Evolutionary conservation across 2,113 vertebrate genomes (phyloP).

Genomic region (Saccopteryx bilineata): DNA sequence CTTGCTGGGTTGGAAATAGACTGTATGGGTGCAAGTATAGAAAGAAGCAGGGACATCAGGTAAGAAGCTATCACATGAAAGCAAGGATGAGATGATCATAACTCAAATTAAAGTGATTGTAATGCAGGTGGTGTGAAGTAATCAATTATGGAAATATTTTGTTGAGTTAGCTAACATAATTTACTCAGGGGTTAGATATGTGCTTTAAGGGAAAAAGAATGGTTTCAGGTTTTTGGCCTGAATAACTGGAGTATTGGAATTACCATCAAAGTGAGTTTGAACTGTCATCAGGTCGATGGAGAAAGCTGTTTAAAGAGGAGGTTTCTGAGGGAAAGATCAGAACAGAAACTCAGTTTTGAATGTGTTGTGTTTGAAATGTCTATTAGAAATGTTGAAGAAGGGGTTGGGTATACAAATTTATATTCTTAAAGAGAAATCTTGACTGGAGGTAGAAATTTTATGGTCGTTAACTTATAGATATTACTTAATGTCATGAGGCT

Average conservation of each 20-base stretch:
- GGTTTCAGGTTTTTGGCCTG: not conserved
- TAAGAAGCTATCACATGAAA: not conserved
- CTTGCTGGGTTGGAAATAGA: slow-evolving; percentile 17
- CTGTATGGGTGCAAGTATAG: not conserved
- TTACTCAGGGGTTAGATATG: slow-evolving; percentile 13
- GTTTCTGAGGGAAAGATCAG: not conserved
- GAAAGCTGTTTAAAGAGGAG: not conserved
- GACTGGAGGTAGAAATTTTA: slow-evolving; percentile 35
- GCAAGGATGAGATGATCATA: slow-evolving; percentile 25
- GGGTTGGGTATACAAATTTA: not conserved
- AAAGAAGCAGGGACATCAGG: not conserved
- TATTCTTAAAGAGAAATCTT: slow-evolving; percentile 3
- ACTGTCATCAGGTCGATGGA: not conserved
- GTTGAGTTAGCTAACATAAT: not conserved
- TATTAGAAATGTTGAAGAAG: slow-evolving; percentile 40
- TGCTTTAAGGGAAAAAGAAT: not conserved
- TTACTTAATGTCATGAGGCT: not conserved
- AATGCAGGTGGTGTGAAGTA: not conserved
- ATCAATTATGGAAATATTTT: slow-evolving; percentile 23
- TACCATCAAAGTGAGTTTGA: slow-evolving; percentile 22
- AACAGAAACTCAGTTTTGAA: slow-evolving; percentile 38
- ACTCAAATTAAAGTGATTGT: slow-evolving; percentile 37
- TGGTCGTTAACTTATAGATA: not conserved
- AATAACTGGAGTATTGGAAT: slow-evolving; percentile 27
- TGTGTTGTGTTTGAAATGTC: slow-evolving; percentile 50